Percentiles rank a stretch among this genome's conserved stretches.
phyloP scores from a whole-genome alignment of 2,888 invertebrate species.

The Phrixothrix hirtus region DNA sequence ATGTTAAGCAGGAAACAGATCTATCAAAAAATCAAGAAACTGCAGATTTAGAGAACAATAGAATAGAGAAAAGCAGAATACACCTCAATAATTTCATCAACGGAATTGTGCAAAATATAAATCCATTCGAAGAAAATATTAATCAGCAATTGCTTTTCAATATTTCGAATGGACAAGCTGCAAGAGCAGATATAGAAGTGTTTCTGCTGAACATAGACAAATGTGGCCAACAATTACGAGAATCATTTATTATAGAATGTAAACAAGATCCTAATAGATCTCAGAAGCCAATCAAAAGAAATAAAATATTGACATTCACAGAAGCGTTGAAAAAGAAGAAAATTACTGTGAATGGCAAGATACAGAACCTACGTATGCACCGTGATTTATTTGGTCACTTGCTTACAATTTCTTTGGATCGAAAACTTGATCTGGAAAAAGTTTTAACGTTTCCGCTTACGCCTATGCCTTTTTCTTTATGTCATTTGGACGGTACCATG shows the following conservation, averaged over 20 bases:
- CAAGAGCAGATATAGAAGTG: slow-evolving; percentile 5
- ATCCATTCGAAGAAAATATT: background rate
- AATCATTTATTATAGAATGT: slow-evolving; percentile 31
- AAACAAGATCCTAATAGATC: slow-evolving; percentile 15
- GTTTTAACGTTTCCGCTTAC: background rate
- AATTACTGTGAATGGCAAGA: background rate
- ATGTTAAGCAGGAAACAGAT: background rate
- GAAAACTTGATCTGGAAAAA: background rate
- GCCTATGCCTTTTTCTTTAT: background rate
- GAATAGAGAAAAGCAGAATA: slow-evolving; percentile 1
- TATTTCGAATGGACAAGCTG: slow-evolving; percentile 25
- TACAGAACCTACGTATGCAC: background rate
- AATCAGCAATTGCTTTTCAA: too few relatives aligned
- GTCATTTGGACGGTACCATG: background rate
- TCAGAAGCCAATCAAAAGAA: slow-evolving; percentile 15
- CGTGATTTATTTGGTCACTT: slow-evolving; percentile 6
- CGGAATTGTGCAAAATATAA: background rate
- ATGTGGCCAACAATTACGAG: slow-evolving; percentile 8
- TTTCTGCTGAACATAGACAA: slow-evolving; percentile 32
- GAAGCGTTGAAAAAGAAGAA: background rate
- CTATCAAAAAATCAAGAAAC: slow-evolving; percentile 1
- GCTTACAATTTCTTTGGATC: background rate
- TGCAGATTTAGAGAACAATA: background rate
- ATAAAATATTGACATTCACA: slow-evolving; percentile 8
- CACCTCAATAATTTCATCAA: background rate